A percentile compares a stretch with the other conserved stretches of the same genome.
These are phyloP conservation scores for Octomys mimax DNA, from an alignment of 2,797 vertebrate genomes.

Conservation along the genomic window DNA sequence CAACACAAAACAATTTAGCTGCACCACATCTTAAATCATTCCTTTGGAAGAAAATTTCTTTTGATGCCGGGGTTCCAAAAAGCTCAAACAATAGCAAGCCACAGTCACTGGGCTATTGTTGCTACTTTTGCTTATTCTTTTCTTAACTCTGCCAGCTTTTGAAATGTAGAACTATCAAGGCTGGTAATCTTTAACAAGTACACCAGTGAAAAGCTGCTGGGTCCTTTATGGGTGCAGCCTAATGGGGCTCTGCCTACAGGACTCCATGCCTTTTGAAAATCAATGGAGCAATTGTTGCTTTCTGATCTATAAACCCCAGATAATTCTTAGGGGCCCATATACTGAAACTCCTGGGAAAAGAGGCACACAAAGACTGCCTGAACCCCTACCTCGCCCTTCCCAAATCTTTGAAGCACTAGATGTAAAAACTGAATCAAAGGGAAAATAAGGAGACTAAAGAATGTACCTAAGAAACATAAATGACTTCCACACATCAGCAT, in stretches of 20 bases:
- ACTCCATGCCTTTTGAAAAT: conserved; percentile 85
- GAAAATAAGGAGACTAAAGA: conserved; percentile 62
- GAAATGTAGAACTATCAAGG: conserved; percentile 87
- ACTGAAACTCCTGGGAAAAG: conserved; percentile 87
- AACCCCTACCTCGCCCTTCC: neutral
- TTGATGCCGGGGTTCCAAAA: conserved; percentile 83
- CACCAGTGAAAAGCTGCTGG: conserved; percentile 80
- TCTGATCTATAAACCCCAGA: conserved; percentile 85
- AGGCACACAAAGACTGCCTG: conserved; percentile 75
- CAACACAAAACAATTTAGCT: conserved; percentile 76
- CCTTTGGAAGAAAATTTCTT: conserved; percentile 79
- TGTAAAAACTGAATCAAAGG: conserved; percentile 69
- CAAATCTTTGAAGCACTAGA: conserved; percentile 72
- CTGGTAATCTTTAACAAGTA: conserved; percentile 88
- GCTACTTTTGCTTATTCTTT: conserved; percentile 82
- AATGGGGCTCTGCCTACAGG: conserved; percentile 78
- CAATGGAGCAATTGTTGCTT: conserved; percentile 88
- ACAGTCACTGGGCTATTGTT: conserved; percentile 81
- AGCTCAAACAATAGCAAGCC: conserved; percentile 78
- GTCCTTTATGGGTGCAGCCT: conserved; percentile 76
- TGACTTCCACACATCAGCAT: conserved; percentile 50
- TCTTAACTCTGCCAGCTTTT: conserved; percentile 86
- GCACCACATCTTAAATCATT: conserved; percentile 72
- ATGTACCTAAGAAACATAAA: conserved; percentile 33
- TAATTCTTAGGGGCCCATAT: conserved; percentile 84